Percentiles rank a stretch among this genome's conserved stretches.
phyloP scores from a whole-genome alignment of 2,888 invertebrate species.

The Andrena haemorrhoa region DNA sequence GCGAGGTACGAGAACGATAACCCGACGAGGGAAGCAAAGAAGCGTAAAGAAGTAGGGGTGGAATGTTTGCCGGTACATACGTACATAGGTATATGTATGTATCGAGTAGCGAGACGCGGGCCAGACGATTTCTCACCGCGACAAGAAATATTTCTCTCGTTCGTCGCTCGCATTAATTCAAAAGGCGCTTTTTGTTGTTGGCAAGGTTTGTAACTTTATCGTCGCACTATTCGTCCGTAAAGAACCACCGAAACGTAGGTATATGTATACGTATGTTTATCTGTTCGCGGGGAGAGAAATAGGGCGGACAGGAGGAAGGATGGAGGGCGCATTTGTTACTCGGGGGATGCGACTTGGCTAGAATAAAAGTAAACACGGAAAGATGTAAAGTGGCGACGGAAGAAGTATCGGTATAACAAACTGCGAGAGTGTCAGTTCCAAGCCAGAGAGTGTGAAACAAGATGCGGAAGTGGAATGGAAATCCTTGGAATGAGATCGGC shows the following conservation, averaged over 20 bases:
- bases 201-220: neutral
- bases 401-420: conserved; percentile 10
- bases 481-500: neutral
- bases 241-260: neutral
- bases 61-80: neutral
- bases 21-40: neutral
- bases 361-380: conserved; percentile 18
- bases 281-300: conserved; percentile 16
- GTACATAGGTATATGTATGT: too few relatives aligned
- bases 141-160: conserved; percentile 2
- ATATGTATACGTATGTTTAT: conserved; percentile 1
- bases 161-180: neutral
- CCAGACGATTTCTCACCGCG: neutral
- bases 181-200: neutral
- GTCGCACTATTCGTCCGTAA: neutral
- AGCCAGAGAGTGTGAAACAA: neutral
- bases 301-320: neutral
- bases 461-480: conserved; percentile 6
- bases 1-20: neutral
- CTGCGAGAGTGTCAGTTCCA: neutral
- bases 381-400: neutral
- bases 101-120: neutral
- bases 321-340: conserved; percentile 28
- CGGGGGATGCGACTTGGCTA: neutral
- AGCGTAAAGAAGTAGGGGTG: neutral